Evolutionary conservation across 2,888 invertebrate species (phyloP), one percentile per base, ranked within the genome.

Genomic region (Resseliella maxima): DNA sequence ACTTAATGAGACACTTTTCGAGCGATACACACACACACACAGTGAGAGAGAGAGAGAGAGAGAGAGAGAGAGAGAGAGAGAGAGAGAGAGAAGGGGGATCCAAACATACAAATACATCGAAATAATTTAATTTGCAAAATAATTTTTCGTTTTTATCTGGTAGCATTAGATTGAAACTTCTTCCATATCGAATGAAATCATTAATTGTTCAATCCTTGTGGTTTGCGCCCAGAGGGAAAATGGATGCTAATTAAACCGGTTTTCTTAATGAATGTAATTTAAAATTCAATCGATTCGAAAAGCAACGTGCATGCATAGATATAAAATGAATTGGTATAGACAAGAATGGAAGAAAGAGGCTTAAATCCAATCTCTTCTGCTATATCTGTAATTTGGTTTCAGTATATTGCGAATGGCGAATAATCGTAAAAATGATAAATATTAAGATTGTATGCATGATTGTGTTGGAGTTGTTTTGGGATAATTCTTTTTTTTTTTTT

Each of bases 191-290:
- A 2, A 72, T 72, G 31, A 72, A 72, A 72, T 72, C 31, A 72
- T 72, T 72, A 72, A 72, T 15, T 50, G 15, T 8, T 50, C 31
- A 15, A 72, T 72, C 72, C 72, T 72, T 72, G n/a, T 10, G 72
- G 5, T 35, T 12, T 72, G 35, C n/a, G 72, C 72, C 31, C 15
- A 12, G 31, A 59, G 72, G 72, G 35, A 72, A 72, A 72, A 72
- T 72, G 5, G 72, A 72, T 15, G 72, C 31, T 72, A 72, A 72
- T 72, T 72, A 72, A 72, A 72, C 72, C 72, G 31, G 72, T 72
- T 50, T 18, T 59, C 72, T 72, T 72, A 72, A 72, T 72, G 72
- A 72, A 31, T 72, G 31, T 72, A 27, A 72, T 72, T 72, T 35
- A 31, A 72, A 35, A 72, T 59, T 59, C 59, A 59, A 59, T 59